A percentile compares a stretch with the other conserved stretches of the same genome.
Evolutionary conservation across 2,797 vertebrate genomes (phyloP).

Genomic region (Astyanax mexicanus): DNA sequence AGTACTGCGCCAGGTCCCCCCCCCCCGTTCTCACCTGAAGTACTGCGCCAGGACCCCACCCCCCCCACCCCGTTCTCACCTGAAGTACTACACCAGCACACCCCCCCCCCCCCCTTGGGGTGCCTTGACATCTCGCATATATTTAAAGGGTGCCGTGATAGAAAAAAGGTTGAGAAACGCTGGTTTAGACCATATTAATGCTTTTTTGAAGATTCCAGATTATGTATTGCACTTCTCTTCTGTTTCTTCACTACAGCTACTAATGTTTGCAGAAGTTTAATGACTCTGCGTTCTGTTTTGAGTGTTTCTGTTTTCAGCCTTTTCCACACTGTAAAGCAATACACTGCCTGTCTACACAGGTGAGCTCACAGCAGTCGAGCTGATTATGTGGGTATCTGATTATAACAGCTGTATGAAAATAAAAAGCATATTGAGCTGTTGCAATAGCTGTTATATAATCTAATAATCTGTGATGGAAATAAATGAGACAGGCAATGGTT

Average conservation of each 20-base stretch:
- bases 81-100: no score
- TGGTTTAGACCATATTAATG: no score
- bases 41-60: no score
- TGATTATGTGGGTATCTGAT: constrained; percentile 1
- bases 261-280: not conserved
- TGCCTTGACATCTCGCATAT: no score
- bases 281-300: constrained; percentile 5
- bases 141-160: no score
- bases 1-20: no score
- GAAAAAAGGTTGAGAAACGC: no score
- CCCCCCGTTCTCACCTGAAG: no score
- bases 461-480: not conserved
- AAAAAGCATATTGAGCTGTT: not conserved
- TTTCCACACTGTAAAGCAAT: not conserved
- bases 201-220: no score
- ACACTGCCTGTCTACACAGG: not conserved
- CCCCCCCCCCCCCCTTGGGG: no score
- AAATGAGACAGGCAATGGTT: not conserved
- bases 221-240: no score
- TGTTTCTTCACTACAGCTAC: not conserved
- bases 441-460: not conserved
- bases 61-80: no score
- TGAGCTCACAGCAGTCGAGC: not conserved
- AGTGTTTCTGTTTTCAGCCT: not conserved
- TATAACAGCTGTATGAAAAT: not conserved